phyloP scores from a whole-genome alignment of 2,113 vertebrate species.

The Daubentonia madagascariensis region DNA sequence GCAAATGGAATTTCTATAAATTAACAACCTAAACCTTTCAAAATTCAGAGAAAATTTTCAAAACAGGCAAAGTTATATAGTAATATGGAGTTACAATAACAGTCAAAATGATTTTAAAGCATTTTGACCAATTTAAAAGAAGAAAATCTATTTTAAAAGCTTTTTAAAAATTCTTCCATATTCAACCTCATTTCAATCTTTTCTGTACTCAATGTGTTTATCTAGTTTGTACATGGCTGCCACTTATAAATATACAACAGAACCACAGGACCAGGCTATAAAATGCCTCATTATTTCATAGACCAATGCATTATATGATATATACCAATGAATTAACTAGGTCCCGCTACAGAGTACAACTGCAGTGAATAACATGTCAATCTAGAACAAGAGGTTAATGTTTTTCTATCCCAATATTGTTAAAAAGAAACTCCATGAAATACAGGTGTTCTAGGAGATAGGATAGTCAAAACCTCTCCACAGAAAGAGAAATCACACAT shows the following conservation, averaged over 20 bases:
- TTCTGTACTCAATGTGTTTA: background rate
- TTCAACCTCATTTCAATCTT: conserved; percentile 1
- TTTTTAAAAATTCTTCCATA: background rate
- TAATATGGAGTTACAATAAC: background rate
- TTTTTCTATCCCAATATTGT: background rate
- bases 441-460: background rate
- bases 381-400: background rate
- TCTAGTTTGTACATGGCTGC: background rate
- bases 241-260: background rate
- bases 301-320: background rate
- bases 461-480: background rate
- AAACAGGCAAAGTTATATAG: background rate
- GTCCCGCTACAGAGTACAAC: background rate
- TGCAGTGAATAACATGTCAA: background rate
- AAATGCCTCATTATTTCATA: background rate
- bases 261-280: background rate
- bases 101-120: background rate
- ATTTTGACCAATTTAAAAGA: conserved; percentile 4
- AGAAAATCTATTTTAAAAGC: background rate
- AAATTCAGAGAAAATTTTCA: background rate
- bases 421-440: background rate
- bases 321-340: background rate
- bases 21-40: background rate
- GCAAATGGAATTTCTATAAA: background rate
- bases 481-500: background rate